Conservation (phyloP, 2,797 vertebrate species). For the Gymnothorax reevesii region DNA sequence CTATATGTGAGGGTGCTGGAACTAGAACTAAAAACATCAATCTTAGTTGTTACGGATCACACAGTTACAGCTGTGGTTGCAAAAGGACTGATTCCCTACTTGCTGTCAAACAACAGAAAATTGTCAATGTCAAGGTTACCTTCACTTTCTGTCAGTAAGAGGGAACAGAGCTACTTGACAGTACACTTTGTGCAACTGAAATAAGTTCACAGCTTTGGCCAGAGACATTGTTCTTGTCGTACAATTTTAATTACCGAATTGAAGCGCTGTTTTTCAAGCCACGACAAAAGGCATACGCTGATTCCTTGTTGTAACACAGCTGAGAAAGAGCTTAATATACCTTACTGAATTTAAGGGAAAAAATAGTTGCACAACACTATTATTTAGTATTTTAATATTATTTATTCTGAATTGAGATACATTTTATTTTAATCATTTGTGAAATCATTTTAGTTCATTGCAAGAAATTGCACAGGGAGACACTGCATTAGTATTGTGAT, state of each 20-base stretch:
- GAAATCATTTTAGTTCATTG: background rate
- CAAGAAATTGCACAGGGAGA: background rate
- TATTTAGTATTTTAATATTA: background rate
- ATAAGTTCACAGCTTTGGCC: slow-evolving; percentile 46
- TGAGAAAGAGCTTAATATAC: background rate
- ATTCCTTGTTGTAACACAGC: slow-evolving; percentile 5
- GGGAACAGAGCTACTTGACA: slow-evolving; percentile 28
- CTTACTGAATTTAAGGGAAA: background rate
- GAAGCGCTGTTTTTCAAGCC: background rate
- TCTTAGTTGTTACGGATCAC: background rate
- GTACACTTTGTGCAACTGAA: slow-evolving; percentile 30
- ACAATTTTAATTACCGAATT: background rate
- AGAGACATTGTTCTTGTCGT: slow-evolving; percentile 21
- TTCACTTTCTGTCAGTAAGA: slow-evolving; percentile 28
- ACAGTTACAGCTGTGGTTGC: background rate
- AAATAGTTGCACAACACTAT: background rate
- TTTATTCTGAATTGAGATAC: background rate
- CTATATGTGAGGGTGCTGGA: slow-evolving; percentile 32
- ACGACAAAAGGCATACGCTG: background rate
- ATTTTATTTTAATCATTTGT: background rate
- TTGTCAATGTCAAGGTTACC: slow-evolving; percentile 16
- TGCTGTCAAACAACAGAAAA: slow-evolving; percentile 13
- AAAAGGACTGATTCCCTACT: background rate
- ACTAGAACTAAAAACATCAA: slow-evolving; percentile 17
- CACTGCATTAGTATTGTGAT: background rate